Percentiles rank a stretch among this genome's conserved stretches.
Conservation (phyloP, 2,888 invertebrate species). For the Netelia fuscicornis region DNA sequence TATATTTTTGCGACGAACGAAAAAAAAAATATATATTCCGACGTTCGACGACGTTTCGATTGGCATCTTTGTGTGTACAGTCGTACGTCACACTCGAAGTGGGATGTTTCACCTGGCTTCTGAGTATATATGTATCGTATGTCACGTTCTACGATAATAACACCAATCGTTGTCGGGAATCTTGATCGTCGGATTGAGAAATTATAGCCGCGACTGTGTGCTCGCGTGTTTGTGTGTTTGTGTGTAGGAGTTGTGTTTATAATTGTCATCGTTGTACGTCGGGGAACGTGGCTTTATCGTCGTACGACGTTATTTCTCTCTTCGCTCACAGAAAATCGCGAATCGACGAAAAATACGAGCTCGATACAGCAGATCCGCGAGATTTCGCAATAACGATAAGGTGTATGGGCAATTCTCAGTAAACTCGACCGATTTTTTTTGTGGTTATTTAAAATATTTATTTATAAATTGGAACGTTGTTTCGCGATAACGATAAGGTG, state of each 20-base stretch:
- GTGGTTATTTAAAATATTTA: too few relatives aligned
- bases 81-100: too few relatives aligned
- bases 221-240: too few relatives aligned
- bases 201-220: background rate
- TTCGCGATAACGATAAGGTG: background rate
- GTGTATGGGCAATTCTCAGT: too few relatives aligned
- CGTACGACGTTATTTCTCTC: background rate
- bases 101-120: too few relatives aligned
- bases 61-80: too few relatives aligned
- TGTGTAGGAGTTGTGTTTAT: background rate
- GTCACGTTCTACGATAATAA: constrained; percentile 20
- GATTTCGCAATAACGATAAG: background rate
- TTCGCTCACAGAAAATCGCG: background rate
- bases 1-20: background rate
- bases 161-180: constrained; percentile 24
- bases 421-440: too few relatives aligned
- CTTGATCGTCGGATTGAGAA: constrained; percentile 35
- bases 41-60: too few relatives aligned
- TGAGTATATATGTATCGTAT: background rate
- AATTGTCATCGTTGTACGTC: constrained; percentile 8
- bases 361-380: background rate
- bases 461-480: too few relatives aligned
- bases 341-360: background rate
- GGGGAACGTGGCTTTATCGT: background rate
- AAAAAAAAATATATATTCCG: too few relatives aligned